These are phyloP conservation scores for Sialis fuliginosa DNA, from an alignment of 2,888 invertebrate species.

Conservation along the genomic window DNA sequence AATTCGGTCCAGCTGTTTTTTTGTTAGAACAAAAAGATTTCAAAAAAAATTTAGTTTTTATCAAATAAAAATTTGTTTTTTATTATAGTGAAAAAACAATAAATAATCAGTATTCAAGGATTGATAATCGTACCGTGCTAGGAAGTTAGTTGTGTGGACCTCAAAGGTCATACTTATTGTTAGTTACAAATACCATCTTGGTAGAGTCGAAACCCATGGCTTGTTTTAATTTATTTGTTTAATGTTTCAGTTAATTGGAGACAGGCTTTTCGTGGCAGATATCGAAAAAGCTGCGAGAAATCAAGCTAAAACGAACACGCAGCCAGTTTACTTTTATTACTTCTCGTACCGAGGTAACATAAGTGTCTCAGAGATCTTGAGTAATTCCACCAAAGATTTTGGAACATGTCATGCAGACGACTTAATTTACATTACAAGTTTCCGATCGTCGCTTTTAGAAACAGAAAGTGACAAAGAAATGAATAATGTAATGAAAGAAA, in stretches of 20 bases:
- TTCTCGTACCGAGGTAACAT: slow-evolving; percentile 24
- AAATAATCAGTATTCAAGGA: too few relatives aligned
- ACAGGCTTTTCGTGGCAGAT: slow-evolving; percentile 37
- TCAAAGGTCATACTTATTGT: too few relatives aligned
- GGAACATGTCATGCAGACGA: slow-evolving; percentile 41
- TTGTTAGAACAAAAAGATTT: too few relatives aligned
- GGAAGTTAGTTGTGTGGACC: too few relatives aligned
- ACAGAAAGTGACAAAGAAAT: slow-evolving; percentile 27
- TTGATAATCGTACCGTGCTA: too few relatives aligned
- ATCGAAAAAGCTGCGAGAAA: slow-evolving; percentile 34
- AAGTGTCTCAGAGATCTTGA: slow-evolving; percentile 18
- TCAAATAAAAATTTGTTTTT: too few relatives aligned
- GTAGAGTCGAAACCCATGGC: too few relatives aligned
- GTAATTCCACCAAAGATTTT: slow-evolving; percentile 28
- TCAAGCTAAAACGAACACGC: slow-evolving; percentile 31
- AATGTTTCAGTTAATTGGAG: slow-evolving; percentile 33
- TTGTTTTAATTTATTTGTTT: too few relatives aligned
- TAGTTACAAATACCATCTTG: too few relatives aligned
- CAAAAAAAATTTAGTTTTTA: too few relatives aligned
- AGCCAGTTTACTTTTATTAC: slow-evolving; percentile 39
- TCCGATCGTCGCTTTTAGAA: slow-evolving; percentile 15
- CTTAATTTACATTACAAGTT: slow-evolving; percentile 25
- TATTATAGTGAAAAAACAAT: too few relatives aligned
- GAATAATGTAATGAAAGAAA: slow-evolving; percentile 27
- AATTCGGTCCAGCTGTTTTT: too few relatives aligned